Evolutionary conservation across 2,888 invertebrate species (phyloP), one percentile per base, ranked within the genome.

Genomic region (Eristalis intricaria): DNA sequence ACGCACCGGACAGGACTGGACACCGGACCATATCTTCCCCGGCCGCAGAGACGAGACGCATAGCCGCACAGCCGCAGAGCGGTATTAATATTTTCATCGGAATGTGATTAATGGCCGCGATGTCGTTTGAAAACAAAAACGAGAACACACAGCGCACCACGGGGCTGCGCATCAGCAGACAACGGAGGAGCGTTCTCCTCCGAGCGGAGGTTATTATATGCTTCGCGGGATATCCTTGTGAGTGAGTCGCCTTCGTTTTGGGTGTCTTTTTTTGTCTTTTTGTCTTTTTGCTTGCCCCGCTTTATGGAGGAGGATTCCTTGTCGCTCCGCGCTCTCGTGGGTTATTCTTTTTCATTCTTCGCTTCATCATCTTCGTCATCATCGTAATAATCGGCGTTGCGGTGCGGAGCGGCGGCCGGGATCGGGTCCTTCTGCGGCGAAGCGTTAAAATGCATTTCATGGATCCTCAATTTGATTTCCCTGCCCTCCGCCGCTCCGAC

Each of bases 21-120:
- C 64, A 70, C 60, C 38, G 64, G 43, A 70, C 58, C 43, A 70
- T 61, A 64, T 74, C 69, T 78, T n/a, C 71, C 65, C 78, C 81
- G 82, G 43, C 68, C 43, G 64, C 69, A 56, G 71, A 65, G 76
- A 32, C 32, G 32, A 32, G 32, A 4, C 32, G 5, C 32, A 32
- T 10, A 1, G 32, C 32, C 32, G 10, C 32, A 32, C 10, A 8
- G 43, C 68, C 43, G 69, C 69, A 56, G 71, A 65, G 76, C 78
- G 40, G 83, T 88, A 88, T 88, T 90, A 90, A 90, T 90, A 90
- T 90, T 90, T 90, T 90, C 89, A 90, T 90, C 89, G 89, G 89
- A 90, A 90, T 89, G 89, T 90, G 89, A 90, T 90, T 90, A 90
- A 90, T 90, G 89, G 89, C 88, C 79, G 85, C 82, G 89, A 90